Base-by-base conservation (phyloP, 1,140 invertebrate genomes). In the Meteorus sp. region DNA sequence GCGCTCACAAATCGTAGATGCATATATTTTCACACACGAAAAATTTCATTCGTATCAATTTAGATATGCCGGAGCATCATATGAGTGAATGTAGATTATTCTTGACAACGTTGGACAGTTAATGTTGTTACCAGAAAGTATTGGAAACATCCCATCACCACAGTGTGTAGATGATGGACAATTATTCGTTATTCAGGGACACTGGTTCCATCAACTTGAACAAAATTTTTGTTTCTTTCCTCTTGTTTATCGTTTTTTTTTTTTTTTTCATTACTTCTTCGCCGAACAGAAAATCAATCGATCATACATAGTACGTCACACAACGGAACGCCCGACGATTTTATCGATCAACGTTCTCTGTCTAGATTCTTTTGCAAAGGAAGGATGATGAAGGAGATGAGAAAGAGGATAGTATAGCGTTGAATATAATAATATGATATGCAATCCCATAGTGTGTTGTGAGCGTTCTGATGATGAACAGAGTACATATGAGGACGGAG, bases 371-470 rank as follows among this genome's bases (percentile, higher is more conserved):
- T 50, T 50, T 39, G 31, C 54, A 31, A 25, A 19, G 19, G 43
- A 45, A 25, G 23, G 15, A 45, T 6, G 20, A 23, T 11, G 43
- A 25, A 45, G 23, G 19, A 13, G 43, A 25, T 13, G 11, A 44
- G 4, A 1, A 22, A 20, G 19, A 44, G 29, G 17, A 33, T 9
- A 33, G 50, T 27, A 45, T n/a, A 15, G 51, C 13, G 25, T 41
- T 53, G 54, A 48, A 58, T 66, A 69, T 73, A 73, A 72, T 70
- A 68, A 65, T 61, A 67, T 64, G 69, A 70, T 72, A 70, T 58
- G 66, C 67, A 74, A 71, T 75, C 69, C 64, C 35, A 50, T 63
- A 65, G 61, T 68, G 60, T 71, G 64, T 72, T 31, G 44, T 39
- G 22, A 57, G 45, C 19, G 9, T 15, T 23, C 31, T 17, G 4